Conservation (phyloP, 2,113 vertebrate species). For the Bubalus kerabau region DNA sequence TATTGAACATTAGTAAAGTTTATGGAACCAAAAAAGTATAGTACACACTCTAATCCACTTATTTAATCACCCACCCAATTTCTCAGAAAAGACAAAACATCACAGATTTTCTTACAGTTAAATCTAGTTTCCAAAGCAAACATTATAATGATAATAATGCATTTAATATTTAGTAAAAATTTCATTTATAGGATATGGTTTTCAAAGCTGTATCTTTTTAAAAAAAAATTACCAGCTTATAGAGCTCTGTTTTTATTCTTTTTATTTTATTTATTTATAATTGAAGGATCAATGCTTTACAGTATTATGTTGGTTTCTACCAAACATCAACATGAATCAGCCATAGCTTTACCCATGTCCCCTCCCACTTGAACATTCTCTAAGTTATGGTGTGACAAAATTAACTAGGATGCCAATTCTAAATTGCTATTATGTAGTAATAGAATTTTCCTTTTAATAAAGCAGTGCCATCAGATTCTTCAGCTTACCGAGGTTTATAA, state of each 20-base stretch:
- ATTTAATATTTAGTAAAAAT: neutral
- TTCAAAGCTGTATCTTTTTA: neutral
- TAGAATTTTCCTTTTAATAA: neutral
- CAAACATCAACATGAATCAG: neutral
- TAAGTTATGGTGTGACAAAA: constrained; percentile 5
- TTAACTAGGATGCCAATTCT: neutral
- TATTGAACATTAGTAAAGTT: neutral
- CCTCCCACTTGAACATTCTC: neutral
- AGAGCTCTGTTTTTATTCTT: neutral
- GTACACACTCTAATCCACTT: neutral
- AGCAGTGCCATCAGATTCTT: neutral
- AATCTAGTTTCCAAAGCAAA: constrained; percentile 17
- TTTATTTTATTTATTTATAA: neutral
- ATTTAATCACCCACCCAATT: constrained; percentile 26
- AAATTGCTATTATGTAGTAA: neutral
- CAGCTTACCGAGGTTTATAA: neutral
- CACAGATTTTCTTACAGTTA: neutral
- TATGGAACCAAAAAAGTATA: neutral
- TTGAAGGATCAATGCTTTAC: neutral
- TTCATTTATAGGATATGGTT: constrained; percentile 19
- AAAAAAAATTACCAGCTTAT: neutral
- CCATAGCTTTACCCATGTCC: neutral
- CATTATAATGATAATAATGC: neutral
- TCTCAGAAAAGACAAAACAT: constrained; percentile 1
- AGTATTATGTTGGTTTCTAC: neutral